Evolutionary conservation across 2,113 vertebrate species (phyloP), one percentile per base, ranked within the genome.

Genomic region (Pan paniscus): DNA sequence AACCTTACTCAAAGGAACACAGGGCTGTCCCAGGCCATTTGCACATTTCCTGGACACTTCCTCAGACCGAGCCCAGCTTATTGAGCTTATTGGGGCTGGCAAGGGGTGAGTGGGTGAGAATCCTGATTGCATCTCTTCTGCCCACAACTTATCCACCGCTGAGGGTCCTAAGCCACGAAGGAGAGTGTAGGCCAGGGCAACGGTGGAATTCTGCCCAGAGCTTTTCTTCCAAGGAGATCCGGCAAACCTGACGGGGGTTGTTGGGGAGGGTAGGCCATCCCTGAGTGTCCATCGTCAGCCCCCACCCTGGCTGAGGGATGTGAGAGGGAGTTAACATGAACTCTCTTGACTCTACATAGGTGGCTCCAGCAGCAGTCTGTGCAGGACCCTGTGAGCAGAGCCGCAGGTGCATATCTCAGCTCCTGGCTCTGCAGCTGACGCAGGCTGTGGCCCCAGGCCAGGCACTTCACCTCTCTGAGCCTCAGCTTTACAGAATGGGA

Each of bases 191-290:
- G 40, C 7, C 9, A 46, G 57, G 50, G 40, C 17, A 35, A n/a
- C 32, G 17, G 72, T 8, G 80, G 43, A 46, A 27, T 32, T 38
- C 61, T 35, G 12, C 50, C 57, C 4, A 27, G 14, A 52, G 1
- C 7, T 38, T 67, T 61, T n/a, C 25, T 59, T 32, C 43, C 50
- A 7, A 12, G 7, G 43, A 1, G 16, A 38, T 16, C 64, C 3
- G 2, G 48, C 73, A 75, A 13, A 30, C 55, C 9, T n/a, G 23
- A 13, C 0, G 0, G 55, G 14, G 38, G 3, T 4, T 6, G 64
- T 1, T 3, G 12, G 25, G 38, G 30, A n/a, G n/a, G 48, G 4
- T 40, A 38, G 32, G 61, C 30, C 61, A 64, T 64, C 22, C 13
- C 6, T 43, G 8, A 16, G 48, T 9, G 17, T 32, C 48, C 8